Percentiles rank a stretch among this genome's conserved stretches.
Conservation (phyloP, 2,888 invertebrate genomes). For the Ctena decussata region DNA sequence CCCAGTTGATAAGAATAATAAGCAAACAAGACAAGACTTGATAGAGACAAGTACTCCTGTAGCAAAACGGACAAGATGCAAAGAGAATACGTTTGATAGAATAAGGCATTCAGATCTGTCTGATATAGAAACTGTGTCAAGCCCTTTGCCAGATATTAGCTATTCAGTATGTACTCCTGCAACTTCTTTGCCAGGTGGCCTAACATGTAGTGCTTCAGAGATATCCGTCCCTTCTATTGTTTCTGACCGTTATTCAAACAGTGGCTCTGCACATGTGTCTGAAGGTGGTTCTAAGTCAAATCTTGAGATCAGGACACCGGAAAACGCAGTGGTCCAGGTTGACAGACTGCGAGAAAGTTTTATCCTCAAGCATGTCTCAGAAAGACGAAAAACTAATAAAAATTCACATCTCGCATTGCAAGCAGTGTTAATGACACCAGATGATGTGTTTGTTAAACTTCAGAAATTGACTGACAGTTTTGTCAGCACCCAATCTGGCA, state of each 20-base stretch:
- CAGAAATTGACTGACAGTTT: not conserved
- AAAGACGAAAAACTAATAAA: not conserved
- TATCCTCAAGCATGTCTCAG: conserved; percentile 42
- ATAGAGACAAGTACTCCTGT: conserved; percentile 77
- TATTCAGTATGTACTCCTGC: conserved; percentile 38
- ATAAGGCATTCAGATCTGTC: conserved; percentile 66
- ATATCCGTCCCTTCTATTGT: conserved; percentile 39
- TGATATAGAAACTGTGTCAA: conserved; percentile 62
- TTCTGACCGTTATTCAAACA: conserved; percentile 15
- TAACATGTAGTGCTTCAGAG: conserved; percentile 6
- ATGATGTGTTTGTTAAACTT: not conserved
- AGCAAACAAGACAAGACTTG: not conserved
- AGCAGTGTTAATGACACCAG: not conserved
- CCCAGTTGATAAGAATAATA: conserved; percentile 34
- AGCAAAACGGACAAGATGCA: conserved; percentile 59
- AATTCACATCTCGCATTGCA: not conserved
- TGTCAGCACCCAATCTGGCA: not conserved
- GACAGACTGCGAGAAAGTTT: conserved; percentile 62
- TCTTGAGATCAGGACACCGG: not conserved
- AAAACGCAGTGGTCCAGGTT: conserved; percentile 46
- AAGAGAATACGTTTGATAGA: conserved; percentile 14
- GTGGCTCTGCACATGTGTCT: not conserved
- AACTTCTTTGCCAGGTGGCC: conserved; percentile 14
- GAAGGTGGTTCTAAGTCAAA: not conserved
- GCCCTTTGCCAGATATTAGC: conserved; percentile 41